phyloP scores from a whole-genome alignment of 2,888 invertebrate genomes.

The Temnothorax ravouxi region DNA sequence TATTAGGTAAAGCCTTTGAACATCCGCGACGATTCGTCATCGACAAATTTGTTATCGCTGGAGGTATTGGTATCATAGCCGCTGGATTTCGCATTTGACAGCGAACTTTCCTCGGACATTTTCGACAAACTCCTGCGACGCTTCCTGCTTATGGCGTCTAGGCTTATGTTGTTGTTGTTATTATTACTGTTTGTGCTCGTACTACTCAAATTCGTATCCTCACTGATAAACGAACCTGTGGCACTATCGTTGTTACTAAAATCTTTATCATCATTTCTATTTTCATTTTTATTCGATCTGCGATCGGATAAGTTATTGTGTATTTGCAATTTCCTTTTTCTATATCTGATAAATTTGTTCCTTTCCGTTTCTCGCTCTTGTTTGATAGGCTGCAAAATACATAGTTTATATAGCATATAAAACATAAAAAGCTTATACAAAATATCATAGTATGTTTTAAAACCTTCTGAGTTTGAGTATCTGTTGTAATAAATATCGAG shows the following conservation, averaged over 20 bases:
- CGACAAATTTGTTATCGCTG: slow-evolving; percentile 61
- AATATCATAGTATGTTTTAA: slow-evolving; percentile 3
- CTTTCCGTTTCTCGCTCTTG: slow-evolving; percentile 59
- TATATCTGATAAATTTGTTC: slow-evolving; percentile 59
- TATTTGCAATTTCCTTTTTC: slow-evolving; percentile 78
- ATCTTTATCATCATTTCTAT: slow-evolving; percentile 63
- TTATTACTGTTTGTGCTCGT: slow-evolving; percentile 72
- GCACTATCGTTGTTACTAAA: slow-evolving; percentile 63
- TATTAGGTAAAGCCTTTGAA: slow-evolving; percentile 75
- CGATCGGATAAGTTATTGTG: slow-evolving; percentile 73
- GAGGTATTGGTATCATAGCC: slow-evolving; percentile 75
- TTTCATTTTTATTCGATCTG: slow-evolving; percentile 59
- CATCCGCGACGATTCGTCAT: slow-evolving; percentile 55
- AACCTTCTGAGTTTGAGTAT: not conserved
- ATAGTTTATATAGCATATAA: not conserved
- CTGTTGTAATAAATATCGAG: not conserved
- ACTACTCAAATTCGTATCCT: slow-evolving; percentile 73
- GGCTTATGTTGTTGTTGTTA: slow-evolving; percentile 73
- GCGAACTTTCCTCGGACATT: slow-evolving; percentile 70
- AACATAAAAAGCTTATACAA: not conserved
- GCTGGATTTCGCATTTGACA: slow-evolving; percentile 71
- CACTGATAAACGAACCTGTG: slow-evolving; percentile 65
- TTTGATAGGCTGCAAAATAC: slow-evolving; percentile 67
- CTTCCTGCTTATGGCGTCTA: slow-evolving; percentile 58
- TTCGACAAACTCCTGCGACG: slow-evolving; percentile 74